phyloP scores from a whole-genome alignment of 2,113 vertebrate genomes.

The Myrmophylax atrothorax region DNA sequence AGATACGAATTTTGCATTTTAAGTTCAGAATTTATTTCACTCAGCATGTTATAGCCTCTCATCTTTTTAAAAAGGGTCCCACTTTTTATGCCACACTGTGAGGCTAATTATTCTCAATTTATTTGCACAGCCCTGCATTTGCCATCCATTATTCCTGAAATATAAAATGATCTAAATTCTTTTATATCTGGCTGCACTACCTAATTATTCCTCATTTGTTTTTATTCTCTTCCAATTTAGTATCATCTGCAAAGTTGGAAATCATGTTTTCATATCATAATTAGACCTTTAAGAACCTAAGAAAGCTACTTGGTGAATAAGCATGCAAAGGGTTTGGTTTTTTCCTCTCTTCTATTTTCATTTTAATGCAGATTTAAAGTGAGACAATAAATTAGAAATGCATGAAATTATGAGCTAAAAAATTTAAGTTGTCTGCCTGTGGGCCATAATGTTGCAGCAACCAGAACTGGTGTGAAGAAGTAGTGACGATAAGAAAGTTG shows the following conservation, averaged over 20 bases:
- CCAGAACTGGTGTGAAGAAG: neutral
- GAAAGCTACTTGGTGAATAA: constrained; percentile 52
- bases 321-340: neutral
- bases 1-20: neutral
- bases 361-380: constrained; percentile 72
- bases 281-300: constrained; percentile 72
- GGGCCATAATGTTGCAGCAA: constrained; percentile 18
- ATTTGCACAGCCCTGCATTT: constrained; percentile 72
- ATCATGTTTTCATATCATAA: constrained; percentile 79
- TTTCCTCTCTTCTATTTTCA: neutral
- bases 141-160: constrained; percentile 73
- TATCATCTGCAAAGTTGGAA: constrained; percentile 77
- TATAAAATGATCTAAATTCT: constrained; percentile 71
- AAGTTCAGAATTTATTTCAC: neutral
- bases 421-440: constrained; percentile 49
- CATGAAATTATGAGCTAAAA: constrained; percentile 64
- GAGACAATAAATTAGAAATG: constrained; percentile 70
- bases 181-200: constrained; percentile 76
- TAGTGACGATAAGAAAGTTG: neutral
- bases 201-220: constrained; percentile 81
- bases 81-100: constrained; percentile 47
- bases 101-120: constrained; percentile 78
- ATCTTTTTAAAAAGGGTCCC: constrained; percentile 23
- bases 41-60: neutral
- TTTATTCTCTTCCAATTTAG: constrained; percentile 80